Base-by-base conservation (phyloP, 2,797 vertebrate species). In the Pangasius sanitwongsei region DNA sequence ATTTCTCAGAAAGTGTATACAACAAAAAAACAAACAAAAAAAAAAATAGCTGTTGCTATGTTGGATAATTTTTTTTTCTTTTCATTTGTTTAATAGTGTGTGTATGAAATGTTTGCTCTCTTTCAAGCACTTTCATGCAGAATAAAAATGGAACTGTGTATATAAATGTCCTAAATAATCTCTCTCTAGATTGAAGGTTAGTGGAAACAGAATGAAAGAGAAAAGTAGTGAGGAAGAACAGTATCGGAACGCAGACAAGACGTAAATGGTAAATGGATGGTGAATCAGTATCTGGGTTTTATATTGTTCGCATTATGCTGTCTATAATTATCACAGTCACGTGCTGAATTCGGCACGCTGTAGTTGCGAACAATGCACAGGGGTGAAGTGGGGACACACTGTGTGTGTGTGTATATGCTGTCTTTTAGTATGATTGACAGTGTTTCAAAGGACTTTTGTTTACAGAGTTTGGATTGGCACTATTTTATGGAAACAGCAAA, bases 251-350 rank as follows among this genome's bases (percentile, higher is more conserved):
- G 59, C 28, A 74, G 75, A n/a, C 50, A 23, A 6, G 55, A 65
- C 31, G 41, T 34, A 37, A 78, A 78, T 16, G 44, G 41, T 55
- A 11, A 16, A 53, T 5, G 75, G 7, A 88, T 69, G 89, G 87
- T 89, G 89, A 88, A 89, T 90, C 31, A 87, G 34, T 86, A 13
- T 91, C 69, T 87, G 55, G 50, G n/a, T 65, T 11, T 85, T n/a
- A 69, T 67, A 74, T 44, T n/a, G 61, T 89, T 87, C 61, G 63
- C 87, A 89, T 89, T 91, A 82, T 91, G 89, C 88, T 87, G 82
- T 61, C 90, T 95, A 95, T 94, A 93, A 94, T 95, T 95, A 95
- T 89, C 80, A 89, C 85, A 87, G 87, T 82, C 91, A 87, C 63
- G 85, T 83, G 89, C 83, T 91, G 65, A 67, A 88, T 83, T 91